Evolutionary conservation across 2,888 invertebrate species (phyloP), one percentile per base, ranked within the genome.

Genomic region (Amphipoea lucens): DNA sequence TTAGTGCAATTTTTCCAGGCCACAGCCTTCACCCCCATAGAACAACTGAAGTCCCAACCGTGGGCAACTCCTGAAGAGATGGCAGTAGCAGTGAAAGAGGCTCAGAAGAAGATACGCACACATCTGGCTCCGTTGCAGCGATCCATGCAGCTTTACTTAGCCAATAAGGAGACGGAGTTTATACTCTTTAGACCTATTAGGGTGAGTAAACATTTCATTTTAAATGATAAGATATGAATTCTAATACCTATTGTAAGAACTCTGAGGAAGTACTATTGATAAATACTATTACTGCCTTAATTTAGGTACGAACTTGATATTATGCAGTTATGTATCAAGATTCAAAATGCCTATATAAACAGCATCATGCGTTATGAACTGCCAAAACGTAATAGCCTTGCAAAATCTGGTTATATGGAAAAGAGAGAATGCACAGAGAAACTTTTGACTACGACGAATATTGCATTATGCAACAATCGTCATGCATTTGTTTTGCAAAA

Each of bases 141-240:
- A 7, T 98, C 98, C 23, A 99, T 99, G 99, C 98, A 99, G 87
- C 97, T 99, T 1, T 99, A 99, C 94, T 97, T 99, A 76, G 99
- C 99, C 23, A 99, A 99, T 94, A 98, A 98, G 88, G 99, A 99
- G 94, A 99, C 99, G 0, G 99, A 99, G 94, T 99, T 99, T 90
- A 99, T 99, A 91, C 97, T 99, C 17, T 99, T 99, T 91, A 97
- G 99, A 78, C 99, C 99, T 3, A 98, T 99, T 72, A 98, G 98
- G 95, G 98, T 98, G 92, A 93, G 96, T 67, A 23, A 4, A 65
- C 20, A 11, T 40, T 1, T 63, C 1, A 40, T 40, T 40, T 65
- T 3, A 63, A 42, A 42, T 42, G 42, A 42, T 42, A 42, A 9
- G 9, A 42, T 42, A 42, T 42, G 45, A 11, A 11, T 51, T 17